Evolutionary conservation across 1,140 invertebrate genomes (phyloP), one percentile per base, ranked within the genome.

Genomic region (Drosophila pruinosa): DNA sequence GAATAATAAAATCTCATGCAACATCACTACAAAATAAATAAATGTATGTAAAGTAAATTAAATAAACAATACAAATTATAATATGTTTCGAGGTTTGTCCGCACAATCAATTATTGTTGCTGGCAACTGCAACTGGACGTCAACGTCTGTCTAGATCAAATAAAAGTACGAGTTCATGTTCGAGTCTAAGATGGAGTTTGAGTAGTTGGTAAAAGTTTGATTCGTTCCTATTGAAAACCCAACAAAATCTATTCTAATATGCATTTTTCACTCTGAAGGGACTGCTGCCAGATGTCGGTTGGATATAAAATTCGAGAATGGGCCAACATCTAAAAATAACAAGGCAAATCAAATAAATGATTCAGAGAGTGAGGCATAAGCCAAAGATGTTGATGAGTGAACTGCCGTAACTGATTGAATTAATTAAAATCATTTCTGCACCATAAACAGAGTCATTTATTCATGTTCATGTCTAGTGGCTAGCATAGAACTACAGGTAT

Each of bases 1-100:
- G 67, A 91, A 91, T 89, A 75, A 91, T 89, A 89, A 91, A 90
- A 91, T 90, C 89, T 91, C 89, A 91, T 91, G 89, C 89, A 91
- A 90, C 82, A 89, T 88, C 65, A 89, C 76, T 86, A 83, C 61
- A 89, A 79, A 89, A 80, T 89, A 88, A 76, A 85, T 79, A 89
- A 80, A 72, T 78, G 64, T 77, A 78, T 54, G 56, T 82, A 71
- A 72, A 75, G 14, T 36, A 45, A 45, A 48, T 73, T 70, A 81
- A 81, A 69, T 89, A 82, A 86, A 85, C 74, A 85, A 78, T 89
- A 82, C 64, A 89, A 78, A 56, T 70, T 65, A 71, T 65, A 39
- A 70, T 70, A 64, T 62, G 34, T 61, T 67, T 67, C 41, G 48
- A 67, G 41, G 48, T 17, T 47, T 54, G 41, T 68, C 48, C 2